Evolutionary conservation across 2,113 vertebrate species (phyloP), one percentile per base, ranked within the genome.

Genomic region (Mohoua ochrocephala): DNA sequence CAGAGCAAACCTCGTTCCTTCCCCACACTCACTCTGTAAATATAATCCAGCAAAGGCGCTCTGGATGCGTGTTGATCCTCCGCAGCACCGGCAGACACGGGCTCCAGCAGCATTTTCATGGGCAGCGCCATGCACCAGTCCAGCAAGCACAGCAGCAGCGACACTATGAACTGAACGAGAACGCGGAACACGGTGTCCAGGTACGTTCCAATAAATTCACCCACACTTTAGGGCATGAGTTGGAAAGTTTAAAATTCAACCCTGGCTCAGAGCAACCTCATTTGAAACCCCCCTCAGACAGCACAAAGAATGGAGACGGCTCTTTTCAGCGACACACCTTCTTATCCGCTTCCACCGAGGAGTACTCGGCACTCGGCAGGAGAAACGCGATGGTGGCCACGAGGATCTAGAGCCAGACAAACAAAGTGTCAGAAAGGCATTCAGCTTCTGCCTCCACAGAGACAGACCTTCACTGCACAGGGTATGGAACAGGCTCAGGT

Each of bases 61-160:
- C 98, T 98, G 60, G 98, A 95, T 26, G 97, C 90, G 15, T 98
- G 91, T 19, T 98, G 98, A 57, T 99, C 98, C 49, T 99, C 99
- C 95, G 98, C 94, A 49, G 97, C 97, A 7, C 97, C 98, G 33
- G 98, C 98, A 95, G 98, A 98, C 91, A 98, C 98, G 0, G 99
- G 99, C 91, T 99, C 99, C 95, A 99, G 98, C n/a, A 99, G 97
- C 89, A 98, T 96, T 70, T 97, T 98, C 95, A 99, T 76, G 3
- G 99, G 99, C 71, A 99, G 96, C 0, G 98, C 98, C 99, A 99
- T 99, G 96, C 99, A 99, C 99, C 99, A 99, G 94, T 99, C 99
- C 98, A 99, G 96, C 88, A 99, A 96, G 93, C 99, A 99, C 60
- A 99, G 99, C 42, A 99, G 98, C 95, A 99, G 96, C 2, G 99